Base-by-base conservation (phyloP, 2,113 vertebrate species). In the Pseudopipra pipra region DNA sequence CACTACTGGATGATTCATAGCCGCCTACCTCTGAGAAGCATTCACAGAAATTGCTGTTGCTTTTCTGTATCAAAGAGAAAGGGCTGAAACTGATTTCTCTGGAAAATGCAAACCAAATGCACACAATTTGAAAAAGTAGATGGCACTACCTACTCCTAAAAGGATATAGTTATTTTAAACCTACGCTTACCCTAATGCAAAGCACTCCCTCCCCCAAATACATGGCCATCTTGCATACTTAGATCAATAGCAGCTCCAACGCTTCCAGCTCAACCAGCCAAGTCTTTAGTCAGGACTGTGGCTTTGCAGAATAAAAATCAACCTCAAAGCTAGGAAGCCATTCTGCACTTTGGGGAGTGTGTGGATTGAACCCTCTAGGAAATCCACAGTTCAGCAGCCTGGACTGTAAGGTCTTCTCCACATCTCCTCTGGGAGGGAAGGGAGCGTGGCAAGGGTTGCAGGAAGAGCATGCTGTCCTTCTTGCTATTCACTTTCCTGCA, bases 401-500 rank as follows among this genome's bases (percentile, higher is more conserved):
- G 27, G 58, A 79, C 30, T 62, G n/a, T 39, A 81, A 58, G 19
- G 63, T 83, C 55, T 81, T 41, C 46, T 76, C 37, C 37, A 11
- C 1, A 1, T 30, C n/a, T 33, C 37, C 28, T 52, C 39, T 6
- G 3, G 9, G 31, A 89, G 14, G 30, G 14, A 71, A 80, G 41
- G 24, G 41, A 90, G 47, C 2, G 5, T 31, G 47, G 30, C 55
- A 75, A 70, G 62, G 31, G 51, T 47, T 35, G 6, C 54, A 85
- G 49, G 33, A 74, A 39, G 15, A 1, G n/a, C 43, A 20, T 8
- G 28, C 12, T 28, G 18, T 51, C 28, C 41, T 87, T 74, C 52
- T 37, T 52, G 27, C 24, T 66, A 46, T 5, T 77, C 0, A 0
- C 47, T 66, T 59, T 84, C 47, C 59, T 63, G 11, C 1, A 2